A percentile compares a stretch with the other conserved stretches of the same genome.
Conservation (phyloP, 2,797 vertebrate species). For the Pogoniulus pusillus region DNA sequence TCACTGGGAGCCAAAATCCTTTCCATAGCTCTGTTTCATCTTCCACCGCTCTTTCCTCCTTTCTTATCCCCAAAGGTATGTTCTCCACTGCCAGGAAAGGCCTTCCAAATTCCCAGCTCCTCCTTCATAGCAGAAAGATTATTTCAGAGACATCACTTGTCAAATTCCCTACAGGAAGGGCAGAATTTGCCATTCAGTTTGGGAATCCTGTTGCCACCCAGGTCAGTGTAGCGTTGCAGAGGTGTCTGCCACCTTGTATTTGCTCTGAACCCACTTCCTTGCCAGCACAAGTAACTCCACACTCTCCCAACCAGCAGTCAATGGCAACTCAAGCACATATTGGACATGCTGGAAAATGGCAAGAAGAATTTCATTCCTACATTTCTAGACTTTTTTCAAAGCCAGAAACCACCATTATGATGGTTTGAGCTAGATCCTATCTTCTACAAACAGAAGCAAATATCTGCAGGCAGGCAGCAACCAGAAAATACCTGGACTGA, state of each 20-base stretch:
- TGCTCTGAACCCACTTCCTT: not conserved
- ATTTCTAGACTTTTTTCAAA: not conserved
- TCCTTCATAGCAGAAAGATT: not conserved
- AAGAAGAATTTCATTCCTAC: not conserved
- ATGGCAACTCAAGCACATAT: not conserved
- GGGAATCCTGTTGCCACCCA: fast-evolving
- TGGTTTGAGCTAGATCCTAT: not conserved
- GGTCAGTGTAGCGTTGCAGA: not conserved
- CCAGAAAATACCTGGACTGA: not conserved
- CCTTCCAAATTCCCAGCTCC: not conserved
- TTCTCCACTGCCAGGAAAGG: not conserved
- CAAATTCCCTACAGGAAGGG: not conserved
- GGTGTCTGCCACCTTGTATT: not conserved
- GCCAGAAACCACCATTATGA: not conserved
- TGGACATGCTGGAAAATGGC: not conserved
- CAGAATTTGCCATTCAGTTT: not conserved
- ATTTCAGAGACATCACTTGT: not conserved
- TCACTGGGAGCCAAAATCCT: not conserved
- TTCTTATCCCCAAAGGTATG: not conserved
- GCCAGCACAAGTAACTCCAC: not conserved
- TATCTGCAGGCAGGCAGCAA: not conserved
- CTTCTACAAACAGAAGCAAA: not conserved
- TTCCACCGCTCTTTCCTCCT: not conserved
- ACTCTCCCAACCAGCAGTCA: not conserved
- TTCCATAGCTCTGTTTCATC: not conserved